Percentiles rank a stretch among this genome's conserved stretches.
Evolutionary conservation across 2,113 vertebrate genomes (phyloP).

Genomic region (Bubo scandiacus): DNA sequence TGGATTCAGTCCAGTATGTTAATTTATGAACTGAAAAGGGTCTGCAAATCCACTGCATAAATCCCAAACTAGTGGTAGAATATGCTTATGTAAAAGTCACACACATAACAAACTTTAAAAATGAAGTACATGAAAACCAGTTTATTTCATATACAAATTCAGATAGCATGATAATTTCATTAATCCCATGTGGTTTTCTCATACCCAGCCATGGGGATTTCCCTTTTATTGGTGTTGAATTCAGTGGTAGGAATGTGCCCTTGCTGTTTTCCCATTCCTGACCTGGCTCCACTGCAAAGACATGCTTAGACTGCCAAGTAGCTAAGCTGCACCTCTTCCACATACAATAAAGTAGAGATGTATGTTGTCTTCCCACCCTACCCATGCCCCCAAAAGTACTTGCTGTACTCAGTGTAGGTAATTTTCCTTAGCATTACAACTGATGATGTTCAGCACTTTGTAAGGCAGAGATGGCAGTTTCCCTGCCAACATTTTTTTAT

Average conservation of each 20-base stretch:
- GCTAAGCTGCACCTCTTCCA: neutral
- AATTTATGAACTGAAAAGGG: constrained; percentile 15
- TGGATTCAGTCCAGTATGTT: neutral
- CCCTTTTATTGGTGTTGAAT: neutral
- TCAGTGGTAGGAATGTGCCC: neutral
- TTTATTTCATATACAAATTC: neutral
- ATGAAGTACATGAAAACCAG: neutral
- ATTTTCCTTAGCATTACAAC: neutral
- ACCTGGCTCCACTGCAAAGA: neutral
- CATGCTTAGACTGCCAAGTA: neutral
- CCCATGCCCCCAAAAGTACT: neutral
- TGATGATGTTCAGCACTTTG: neutral
- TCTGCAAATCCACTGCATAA: neutral
- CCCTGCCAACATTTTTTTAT: neutral
- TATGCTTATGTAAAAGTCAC: neutral
- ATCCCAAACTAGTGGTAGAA: neutral
- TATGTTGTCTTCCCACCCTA: fast-evolving
- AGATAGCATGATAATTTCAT: neutral
- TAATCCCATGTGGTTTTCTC: neutral
- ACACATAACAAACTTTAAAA: neutral
- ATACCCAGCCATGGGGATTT: neutral
- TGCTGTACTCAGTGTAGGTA: neutral
- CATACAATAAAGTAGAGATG: neutral
- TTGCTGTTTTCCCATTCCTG: neutral
- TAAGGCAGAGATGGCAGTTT: neutral